Evolutionary conservation across 1,140 invertebrate genomes (phyloP).

Genomic region (Nymphalis io): DNA sequence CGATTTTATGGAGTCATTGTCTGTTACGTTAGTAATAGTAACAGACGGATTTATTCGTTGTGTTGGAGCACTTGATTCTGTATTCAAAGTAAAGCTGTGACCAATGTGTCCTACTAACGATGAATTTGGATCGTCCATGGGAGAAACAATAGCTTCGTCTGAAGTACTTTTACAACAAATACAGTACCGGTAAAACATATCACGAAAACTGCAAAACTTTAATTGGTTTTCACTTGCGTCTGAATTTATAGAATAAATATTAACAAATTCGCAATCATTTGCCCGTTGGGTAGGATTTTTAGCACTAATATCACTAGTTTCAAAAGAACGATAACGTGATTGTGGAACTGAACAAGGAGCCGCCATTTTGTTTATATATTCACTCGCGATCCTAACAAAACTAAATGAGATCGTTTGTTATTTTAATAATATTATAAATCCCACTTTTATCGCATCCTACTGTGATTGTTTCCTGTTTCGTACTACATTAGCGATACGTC

Average conservation of each 20-base stretch:
- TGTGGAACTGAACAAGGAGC: slow-evolving; percentile 42
- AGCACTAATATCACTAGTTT: slow-evolving; percentile 41
- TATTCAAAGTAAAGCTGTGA: slow-evolving; percentile 61
- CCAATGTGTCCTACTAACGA: slow-evolving; percentile 56
- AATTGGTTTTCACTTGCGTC: slow-evolving; percentile 34
- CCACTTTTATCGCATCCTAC: slow-evolving; percentile 68
- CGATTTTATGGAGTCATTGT: slow-evolving; percentile 60
- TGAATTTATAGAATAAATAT: slow-evolving; percentile 55
- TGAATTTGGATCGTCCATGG: slow-evolving; percentile 54
- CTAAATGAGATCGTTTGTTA: slow-evolving; percentile 37
- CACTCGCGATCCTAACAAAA: slow-evolving; percentile 28
- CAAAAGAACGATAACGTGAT: slow-evolving; percentile 51
- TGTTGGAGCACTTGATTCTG: slow-evolving; percentile 35
- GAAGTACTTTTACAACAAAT: slow-evolving; percentile 50
- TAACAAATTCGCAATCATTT: slow-evolving; percentile 50
- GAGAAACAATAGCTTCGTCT: slow-evolving; percentile 45
- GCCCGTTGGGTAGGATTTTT: slow-evolving; percentile 33
- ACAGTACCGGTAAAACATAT: slow-evolving; percentile 48
- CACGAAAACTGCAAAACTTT: slow-evolving; percentile 40
- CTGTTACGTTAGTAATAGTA: slow-evolving; percentile 43
- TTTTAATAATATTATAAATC: slow-evolving; percentile 59
- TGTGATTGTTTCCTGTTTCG: slow-evolving; percentile 67
- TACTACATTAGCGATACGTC: slow-evolving; percentile 47
- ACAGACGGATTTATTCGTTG: slow-evolving; percentile 33
- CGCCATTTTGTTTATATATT: slow-evolving; percentile 48